Evolutionary conservation across 1,140 invertebrate genomes (phyloP).

Genomic region (Hylaeus volcanicus): DNA sequence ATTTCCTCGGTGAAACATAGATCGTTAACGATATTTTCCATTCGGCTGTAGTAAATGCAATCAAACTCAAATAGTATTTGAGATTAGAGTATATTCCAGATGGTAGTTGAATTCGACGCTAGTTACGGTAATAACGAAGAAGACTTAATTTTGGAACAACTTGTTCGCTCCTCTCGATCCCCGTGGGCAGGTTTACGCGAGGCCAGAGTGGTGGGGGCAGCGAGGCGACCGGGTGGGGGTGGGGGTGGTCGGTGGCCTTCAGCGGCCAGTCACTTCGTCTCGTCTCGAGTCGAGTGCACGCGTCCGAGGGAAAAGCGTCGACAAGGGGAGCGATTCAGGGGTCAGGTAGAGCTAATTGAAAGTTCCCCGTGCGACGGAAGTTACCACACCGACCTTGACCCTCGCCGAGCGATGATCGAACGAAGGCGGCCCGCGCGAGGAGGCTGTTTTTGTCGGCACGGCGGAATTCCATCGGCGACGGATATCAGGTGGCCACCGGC

Average conservation of each 20-base stretch:
- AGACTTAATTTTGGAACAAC: too few relatives aligned
- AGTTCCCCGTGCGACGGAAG: background rate
- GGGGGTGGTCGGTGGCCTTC: too few relatives aligned
- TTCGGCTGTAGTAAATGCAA: too few relatives aligned
- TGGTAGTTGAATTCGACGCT: too few relatives aligned
- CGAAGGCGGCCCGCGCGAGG: background rate
- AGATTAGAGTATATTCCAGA: too few relatives aligned
- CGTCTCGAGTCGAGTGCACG: too few relatives aligned
- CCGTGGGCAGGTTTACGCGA: background rate
- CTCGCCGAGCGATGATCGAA: conserved; percentile 14
- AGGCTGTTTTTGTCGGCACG: conserved; percentile 1
- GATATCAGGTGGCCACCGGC: background rate
- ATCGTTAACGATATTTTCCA: background rate
- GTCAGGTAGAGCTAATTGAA: background rate
- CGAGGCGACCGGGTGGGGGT: too few relatives aligned
- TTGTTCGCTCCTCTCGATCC: too few relatives aligned
- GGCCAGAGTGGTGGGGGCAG: background rate
- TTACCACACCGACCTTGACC: conserved; percentile 25
- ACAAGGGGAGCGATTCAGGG: background rate
- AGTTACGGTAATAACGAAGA: too few relatives aligned
- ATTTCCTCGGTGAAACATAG: background rate
- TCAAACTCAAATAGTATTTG: too few relatives aligned
- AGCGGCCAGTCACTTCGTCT: too few relatives aligned
- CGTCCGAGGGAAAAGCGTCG: background rate
- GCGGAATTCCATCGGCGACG: background rate